These are phyloP conservation scores for Notoglanidium macrostoma DNA, from an alignment of 2,797 vertebrate species.

Conservation along the genomic window DNA sequence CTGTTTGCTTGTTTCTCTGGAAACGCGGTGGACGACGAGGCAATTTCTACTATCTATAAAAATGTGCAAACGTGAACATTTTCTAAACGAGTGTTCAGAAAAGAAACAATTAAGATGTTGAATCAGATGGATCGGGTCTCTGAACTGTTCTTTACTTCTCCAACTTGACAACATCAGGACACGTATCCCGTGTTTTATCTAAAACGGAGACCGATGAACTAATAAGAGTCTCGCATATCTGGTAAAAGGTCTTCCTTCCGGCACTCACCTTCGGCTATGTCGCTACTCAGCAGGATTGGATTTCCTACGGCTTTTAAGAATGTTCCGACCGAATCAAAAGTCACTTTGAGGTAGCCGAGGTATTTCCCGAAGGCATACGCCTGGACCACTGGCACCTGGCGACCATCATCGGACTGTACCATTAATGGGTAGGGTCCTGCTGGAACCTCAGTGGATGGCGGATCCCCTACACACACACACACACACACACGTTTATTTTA, in stretches of 20 bases:
- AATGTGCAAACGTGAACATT: background rate
- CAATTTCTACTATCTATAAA: too few relatives aligned
- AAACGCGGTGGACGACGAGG: too few relatives aligned
- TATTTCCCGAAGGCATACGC: conserved; percentile 96
- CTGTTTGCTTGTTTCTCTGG: too few relatives aligned
- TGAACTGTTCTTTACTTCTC: background rate
- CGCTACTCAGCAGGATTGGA: conserved; percentile 85
- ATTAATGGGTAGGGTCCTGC: conserved; percentile 83
- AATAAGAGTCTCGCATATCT: background rate
- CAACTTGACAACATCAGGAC: background rate
- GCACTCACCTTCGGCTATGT: conserved; percentile 78
- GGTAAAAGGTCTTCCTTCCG: background rate
- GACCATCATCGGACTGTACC: conserved; percentile 79
- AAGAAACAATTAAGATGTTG: background rate
- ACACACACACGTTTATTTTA: background rate
- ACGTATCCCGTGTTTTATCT: background rate
- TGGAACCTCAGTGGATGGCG: conserved; percentile 81
- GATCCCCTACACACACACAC: conserved; percentile 70
- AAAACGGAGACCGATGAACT: background rate
- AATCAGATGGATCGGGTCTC: background rate
- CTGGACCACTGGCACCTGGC: conserved; percentile 88
- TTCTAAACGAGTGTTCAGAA: background rate
- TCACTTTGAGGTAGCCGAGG: conserved; percentile 84
- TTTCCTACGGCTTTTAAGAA: conserved; percentile 81
- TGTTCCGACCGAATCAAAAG: conserved; percentile 81